Conservation (phyloP, 2,797 vertebrate genomes). For the Natrix natrix region DNA sequence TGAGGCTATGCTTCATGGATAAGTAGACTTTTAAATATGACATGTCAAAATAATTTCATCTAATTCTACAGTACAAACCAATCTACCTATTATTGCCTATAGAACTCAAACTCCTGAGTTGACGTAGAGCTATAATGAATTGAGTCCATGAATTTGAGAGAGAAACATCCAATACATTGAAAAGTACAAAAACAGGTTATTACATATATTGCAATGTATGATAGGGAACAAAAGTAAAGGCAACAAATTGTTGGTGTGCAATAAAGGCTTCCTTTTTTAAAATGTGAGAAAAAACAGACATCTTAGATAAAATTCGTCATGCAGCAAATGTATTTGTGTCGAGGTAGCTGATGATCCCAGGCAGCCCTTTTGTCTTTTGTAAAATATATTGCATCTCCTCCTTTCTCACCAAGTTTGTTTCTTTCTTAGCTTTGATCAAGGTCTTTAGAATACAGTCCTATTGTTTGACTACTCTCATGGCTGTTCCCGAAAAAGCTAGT, state of each 20-base stretch:
- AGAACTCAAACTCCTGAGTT: background rate
- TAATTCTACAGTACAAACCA: background rate
- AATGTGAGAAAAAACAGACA: background rate
- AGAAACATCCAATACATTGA: background rate
- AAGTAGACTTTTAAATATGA: background rate
- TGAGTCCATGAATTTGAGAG: background rate
- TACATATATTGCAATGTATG: background rate
- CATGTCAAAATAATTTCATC: background rate
- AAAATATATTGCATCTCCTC: background rate
- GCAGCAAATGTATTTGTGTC: background rate
- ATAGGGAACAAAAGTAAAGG: background rate
- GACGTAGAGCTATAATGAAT: background rate
- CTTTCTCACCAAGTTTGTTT: background rate
- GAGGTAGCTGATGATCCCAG: background rate
- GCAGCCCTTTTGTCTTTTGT: background rate
- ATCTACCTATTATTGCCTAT: background rate
- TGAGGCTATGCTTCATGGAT: background rate
- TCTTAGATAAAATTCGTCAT: background rate
- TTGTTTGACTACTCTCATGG: background rate
- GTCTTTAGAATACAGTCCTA: background rate
- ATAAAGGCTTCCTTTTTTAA: background rate
- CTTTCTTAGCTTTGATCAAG: background rate
- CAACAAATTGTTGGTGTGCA: background rate
- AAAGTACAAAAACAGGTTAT: background rate
- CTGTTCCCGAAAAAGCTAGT: background rate